A percentile compares a stretch with the other conserved stretches of the same genome.
These are phyloP conservation scores for Dryobota labecula DNA, from an alignment of 2,888 invertebrate species.

Conservation along the genomic window DNA sequence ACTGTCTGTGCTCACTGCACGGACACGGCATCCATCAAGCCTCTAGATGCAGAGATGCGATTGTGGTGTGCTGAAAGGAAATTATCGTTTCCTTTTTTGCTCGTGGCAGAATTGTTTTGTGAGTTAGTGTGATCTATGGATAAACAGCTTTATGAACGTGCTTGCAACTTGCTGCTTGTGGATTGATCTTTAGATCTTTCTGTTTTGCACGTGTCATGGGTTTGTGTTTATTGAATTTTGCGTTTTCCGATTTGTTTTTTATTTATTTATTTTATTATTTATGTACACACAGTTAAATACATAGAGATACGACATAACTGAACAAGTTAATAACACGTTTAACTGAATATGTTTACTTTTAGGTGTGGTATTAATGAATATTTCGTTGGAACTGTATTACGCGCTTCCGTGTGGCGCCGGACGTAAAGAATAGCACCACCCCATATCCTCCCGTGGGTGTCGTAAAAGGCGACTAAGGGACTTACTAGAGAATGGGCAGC, in stretches of 20 bases:
- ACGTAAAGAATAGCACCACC: too few species aligned
- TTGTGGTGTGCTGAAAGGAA: conserved; percentile 53
- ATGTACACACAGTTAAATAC: too few species aligned
- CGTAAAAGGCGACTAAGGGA: too few species aligned
- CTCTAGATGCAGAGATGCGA: conserved; percentile 45
- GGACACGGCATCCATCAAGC: conserved; percentile 54
- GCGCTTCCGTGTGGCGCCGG: too few species aligned
- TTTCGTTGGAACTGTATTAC: neutral
- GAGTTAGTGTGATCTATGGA: conserved; percentile 18
- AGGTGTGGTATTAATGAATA: neutral
- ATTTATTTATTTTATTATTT: too few species aligned
- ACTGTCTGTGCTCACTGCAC: conserved; percentile 36
- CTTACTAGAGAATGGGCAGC: too few species aligned
- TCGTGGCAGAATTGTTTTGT: conserved; percentile 45
- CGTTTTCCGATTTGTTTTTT: neutral
- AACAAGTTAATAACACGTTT: too few species aligned
- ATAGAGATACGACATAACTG: too few species aligned
- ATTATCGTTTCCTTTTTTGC: conserved; percentile 54
- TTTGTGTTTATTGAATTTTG: conserved; percentile 12
- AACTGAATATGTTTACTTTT: neutral
- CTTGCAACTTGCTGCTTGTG: conserved; percentile 5
- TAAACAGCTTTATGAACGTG: conserved; percentile 34
- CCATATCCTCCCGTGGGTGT: too few species aligned
- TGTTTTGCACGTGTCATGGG: conserved; percentile 13
- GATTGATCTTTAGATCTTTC: conserved; percentile 30